Base-by-base conservation (phyloP, 2,797 vertebrate species). In the Pagetopsis macropterus region DNA sequence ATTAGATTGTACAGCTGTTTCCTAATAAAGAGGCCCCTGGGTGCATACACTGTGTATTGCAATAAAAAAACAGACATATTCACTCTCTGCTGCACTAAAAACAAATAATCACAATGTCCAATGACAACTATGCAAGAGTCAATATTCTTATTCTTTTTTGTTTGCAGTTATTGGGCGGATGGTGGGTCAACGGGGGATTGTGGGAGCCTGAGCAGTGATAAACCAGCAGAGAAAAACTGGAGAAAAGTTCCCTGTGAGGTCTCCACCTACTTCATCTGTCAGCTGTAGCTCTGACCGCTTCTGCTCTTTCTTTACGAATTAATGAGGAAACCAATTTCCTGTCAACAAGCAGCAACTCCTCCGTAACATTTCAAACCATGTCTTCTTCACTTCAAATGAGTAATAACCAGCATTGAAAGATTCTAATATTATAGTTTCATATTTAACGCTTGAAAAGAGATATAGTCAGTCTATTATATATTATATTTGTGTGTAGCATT, bases 231-330 rank as follows among this genome's bases (percentile, higher is more conserved):
- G 23, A 81, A 17, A 40, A 94, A 85, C 89, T 94, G 94, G 94
- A 0, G 12, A 0, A 58, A 0, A 23, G 45, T 6, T 0, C 0
- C 54, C n/a, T 91, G 90, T 40, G 0, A 2, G 0, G 0, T 10
- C 3, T 1, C n/a, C 31, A 60, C 71, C 14, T 90, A 91, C 72
- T 94, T 83, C 91, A 94, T 95, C 89, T 95, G 94, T 71, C 88
- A 94, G 76, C 56, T 68, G 59, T 1, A 40, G 12, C 0, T 76
- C 49, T 83, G 43, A 82, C 0, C 4, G 17, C 55, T 0, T 37
- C 12, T 0, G 2, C 40, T 48, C 40, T 10, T 19, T 45, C 58
- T 46, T 5, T 23, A 57, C 52, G 23, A 44, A 63, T 19, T 2
- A 5, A 48, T 9, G 2, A 69, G 45, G 19, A 63, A 66, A 75